Evolutionary conservation across 2,888 invertebrate species (phyloP).

Genomic region (Platypus cylindrus): DNA sequence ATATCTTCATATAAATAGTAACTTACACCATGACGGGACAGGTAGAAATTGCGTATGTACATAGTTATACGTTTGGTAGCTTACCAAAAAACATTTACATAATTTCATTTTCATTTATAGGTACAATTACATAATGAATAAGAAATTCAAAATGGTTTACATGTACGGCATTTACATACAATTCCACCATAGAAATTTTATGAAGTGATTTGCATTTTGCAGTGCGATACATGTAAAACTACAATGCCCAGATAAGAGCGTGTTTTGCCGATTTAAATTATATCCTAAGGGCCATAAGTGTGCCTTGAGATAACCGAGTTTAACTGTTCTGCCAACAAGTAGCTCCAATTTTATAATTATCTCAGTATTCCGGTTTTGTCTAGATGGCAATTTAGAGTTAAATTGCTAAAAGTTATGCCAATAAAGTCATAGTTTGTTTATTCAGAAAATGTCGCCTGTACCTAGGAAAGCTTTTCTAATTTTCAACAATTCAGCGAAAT

Average conservation of each 20-base stretch:
- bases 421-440: no score
- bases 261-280: slow-evolving; percentile 12
- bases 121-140: no score
- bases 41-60: no score
- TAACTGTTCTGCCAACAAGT: slow-evolving; percentile 7
- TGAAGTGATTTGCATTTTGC: slow-evolving; percentile 10
- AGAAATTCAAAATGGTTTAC: no score
- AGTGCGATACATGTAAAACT: slow-evolving; percentile 7
- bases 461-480: neutral
- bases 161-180: no score
- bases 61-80: no score
- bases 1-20: no score
- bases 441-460: no score
- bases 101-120: no score
- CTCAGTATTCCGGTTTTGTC: slow-evolving; percentile 6
- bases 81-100: no score
- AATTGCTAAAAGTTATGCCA: no score
- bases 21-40: no score
- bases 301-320: slow-evolving; percentile 6
- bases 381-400: slow-evolving; percentile 1
- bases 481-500: neutral
- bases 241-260: slow-evolving; percentile 9
- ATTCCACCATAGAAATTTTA: slow-evolving; percentile 6
- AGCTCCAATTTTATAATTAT: slow-evolving; percentile 6
- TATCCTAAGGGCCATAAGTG: slow-evolving; percentile 12